These are phyloP conservation scores for Pachypanchax playfairii DNA, from an alignment of 2,113 vertebrate genomes.

Conservation along the genomic window DNA sequence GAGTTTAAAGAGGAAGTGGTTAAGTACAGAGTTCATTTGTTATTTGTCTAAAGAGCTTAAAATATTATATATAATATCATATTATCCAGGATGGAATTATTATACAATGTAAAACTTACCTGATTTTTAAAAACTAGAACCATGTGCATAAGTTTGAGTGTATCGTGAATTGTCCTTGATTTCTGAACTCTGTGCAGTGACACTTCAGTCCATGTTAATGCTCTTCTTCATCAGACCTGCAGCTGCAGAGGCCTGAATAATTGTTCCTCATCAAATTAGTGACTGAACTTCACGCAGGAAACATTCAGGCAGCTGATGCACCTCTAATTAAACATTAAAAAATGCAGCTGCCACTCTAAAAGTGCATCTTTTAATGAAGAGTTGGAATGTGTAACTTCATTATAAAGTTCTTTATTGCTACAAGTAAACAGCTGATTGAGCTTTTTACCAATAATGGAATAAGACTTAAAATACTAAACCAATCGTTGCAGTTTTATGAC, in stretches of 20 bases:
- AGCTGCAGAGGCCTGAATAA: constrained; percentile 21
- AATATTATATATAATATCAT: too few relatives aligned
- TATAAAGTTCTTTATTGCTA: not conserved
- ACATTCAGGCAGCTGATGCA: not conserved
- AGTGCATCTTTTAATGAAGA: not conserved
- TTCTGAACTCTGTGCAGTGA: constrained; percentile 11
- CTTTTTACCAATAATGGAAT: not conserved
- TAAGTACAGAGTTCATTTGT: too few relatives aligned
- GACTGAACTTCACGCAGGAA: not conserved
- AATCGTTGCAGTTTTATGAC: too few relatives aligned
- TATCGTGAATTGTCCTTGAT: too few relatives aligned
- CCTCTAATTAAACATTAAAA: not conserved
- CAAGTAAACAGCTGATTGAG: too few relatives aligned
- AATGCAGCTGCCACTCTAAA: not conserved
- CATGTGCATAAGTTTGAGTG: too few relatives aligned
- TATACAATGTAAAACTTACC: too few relatives aligned
- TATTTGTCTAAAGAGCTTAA: too few relatives aligned
- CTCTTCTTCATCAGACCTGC: constrained; percentile 19
- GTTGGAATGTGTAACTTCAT: not conserved
- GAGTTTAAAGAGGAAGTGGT: too few relatives aligned
- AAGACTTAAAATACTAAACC: not conserved
- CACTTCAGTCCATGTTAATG: constrained; percentile 31
- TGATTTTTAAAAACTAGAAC: too few relatives aligned
- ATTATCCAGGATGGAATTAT: too few relatives aligned
- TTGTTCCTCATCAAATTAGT: constrained; percentile 13